These are phyloP conservation scores for Catalaphyllia jardinei DNA, from an alignment of 64 coral and sea anemone genomes.

Conservation along the genomic window DNA sequence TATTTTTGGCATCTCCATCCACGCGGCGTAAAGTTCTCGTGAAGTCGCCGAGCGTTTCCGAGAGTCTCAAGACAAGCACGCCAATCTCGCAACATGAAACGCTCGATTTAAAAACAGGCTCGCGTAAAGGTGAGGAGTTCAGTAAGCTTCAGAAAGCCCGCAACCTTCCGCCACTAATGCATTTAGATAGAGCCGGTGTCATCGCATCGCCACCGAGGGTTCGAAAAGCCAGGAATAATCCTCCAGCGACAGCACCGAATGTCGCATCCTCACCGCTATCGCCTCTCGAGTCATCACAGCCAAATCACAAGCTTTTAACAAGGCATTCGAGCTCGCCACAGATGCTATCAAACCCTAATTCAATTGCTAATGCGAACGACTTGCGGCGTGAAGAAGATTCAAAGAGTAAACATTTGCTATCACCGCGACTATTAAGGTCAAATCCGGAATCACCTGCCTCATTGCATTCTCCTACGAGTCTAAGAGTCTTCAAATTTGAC, in stretches of 20 bases:
- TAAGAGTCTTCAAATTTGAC: neutral
- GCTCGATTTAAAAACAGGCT: neutral
- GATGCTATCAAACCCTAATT: neutral
- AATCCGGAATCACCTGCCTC: neutral
- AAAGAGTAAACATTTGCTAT: neutral
- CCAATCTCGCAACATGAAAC: neutral
- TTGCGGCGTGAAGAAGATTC: neutral
- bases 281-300: neutral
- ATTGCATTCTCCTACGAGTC: neutral
- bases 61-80: neutral
- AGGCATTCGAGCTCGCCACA: conserved; percentile 4
- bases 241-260: neutral
- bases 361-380: neutral
- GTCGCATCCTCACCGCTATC: neutral
- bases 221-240: neutral
- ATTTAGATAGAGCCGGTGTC: conserved; percentile 8
- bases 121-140: neutral
- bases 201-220: conserved; percentile 19
- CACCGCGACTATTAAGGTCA: neutral
- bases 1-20: conserved; percentile 27
- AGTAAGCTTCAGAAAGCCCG: neutral
- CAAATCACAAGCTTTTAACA: neutral
- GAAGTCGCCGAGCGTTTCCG: neutral
- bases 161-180: neutral
- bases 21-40: neutral